A percentile compares a stretch with the other conserved stretches of the same genome.
phyloP scores from a whole-genome alignment of 2,888 invertebrate species.

The Saturnia japonica region DNA sequence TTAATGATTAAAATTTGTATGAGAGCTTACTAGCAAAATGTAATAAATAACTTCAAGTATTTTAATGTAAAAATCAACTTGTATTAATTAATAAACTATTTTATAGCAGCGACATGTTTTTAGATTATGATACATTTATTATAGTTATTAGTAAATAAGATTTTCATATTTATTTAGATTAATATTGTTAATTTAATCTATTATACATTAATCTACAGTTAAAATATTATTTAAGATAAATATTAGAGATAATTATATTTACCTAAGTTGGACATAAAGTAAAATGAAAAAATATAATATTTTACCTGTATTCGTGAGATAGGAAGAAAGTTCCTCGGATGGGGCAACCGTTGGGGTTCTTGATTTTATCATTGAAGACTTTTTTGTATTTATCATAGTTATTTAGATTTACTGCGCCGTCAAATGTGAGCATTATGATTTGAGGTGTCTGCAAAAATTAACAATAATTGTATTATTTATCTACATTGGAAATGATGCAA shows the following conservation, averaged over 20 bases:
- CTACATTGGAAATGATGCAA: not conserved
- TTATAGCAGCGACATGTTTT: no score
- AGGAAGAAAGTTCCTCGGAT: slow-evolving; percentile 96
- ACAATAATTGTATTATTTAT: not conserved
- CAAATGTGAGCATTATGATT: slow-evolving; percentile 95
- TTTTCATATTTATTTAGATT: no score
- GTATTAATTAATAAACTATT: not conserved
- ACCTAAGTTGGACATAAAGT: not conserved
- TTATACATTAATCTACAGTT: no score
- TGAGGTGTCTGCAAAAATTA: slow-evolving; percentile 88
- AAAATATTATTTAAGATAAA: no score
- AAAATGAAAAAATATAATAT: slow-evolving; percentile 19
- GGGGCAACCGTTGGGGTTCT: slow-evolving; percentile 94
- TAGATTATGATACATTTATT: no score
- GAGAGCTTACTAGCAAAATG: not conserved
- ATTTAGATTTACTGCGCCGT: slow-evolving; percentile 95
- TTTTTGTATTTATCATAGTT: slow-evolving; percentile 94
- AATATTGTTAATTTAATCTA: no score
- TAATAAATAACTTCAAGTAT: not conserved
- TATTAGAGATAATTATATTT: no score
- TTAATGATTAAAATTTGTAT: slow-evolving; percentile 21
- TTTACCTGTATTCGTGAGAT: slow-evolving; percentile 90
- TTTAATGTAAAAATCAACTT: not conserved
- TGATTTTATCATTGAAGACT: slow-evolving; percentile 89
- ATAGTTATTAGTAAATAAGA: no score